Percentiles rank a stretch among this genome's conserved stretches.
Evolutionary conservation across 2,888 invertebrate genomes (phyloP).

Genomic region (Apodemia duryi): DNA sequence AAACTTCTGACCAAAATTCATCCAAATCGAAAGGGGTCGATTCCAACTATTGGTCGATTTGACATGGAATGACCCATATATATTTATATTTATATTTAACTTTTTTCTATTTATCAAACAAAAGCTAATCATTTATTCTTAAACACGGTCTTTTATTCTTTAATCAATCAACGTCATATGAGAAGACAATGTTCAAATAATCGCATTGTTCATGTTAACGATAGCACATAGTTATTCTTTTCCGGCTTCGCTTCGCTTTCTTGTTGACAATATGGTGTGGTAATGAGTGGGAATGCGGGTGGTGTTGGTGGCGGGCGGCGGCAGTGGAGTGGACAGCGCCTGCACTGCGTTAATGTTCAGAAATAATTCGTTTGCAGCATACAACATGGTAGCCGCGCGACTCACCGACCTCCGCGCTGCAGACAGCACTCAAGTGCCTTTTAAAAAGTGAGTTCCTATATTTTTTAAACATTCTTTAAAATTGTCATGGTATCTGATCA

Average conservation of each 20-base stretch:
- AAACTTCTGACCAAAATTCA: no score
- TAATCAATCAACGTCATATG: no score
- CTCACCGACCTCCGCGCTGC: slow-evolving; percentile 96
- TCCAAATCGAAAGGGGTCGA: no score
- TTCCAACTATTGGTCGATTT: no score
- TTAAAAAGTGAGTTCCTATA: slow-evolving; percentile 92
- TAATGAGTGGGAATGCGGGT: slow-evolving; percentile 40
- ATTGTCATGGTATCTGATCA: slow-evolving; percentile 16
- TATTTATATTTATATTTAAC: no score
- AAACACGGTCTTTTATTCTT: no score
- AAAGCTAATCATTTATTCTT: no score
- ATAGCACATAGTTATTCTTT: neutral
- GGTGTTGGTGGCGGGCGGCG: slow-evolving; percentile 40
- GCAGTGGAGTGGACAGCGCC: slow-evolving; percentile 33
- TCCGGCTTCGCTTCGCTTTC: slow-evolving; percentile 44
- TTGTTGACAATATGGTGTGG: slow-evolving; percentile 77
- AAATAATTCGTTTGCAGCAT: slow-evolving; percentile 92
- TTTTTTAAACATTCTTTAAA: slow-evolving; percentile 12
- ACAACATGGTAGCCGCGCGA: slow-evolving; percentile 98
- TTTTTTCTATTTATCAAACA: no score
- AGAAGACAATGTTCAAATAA: neutral
- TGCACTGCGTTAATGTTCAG: slow-evolving; percentile 76
- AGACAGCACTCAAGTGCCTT: slow-evolving; percentile 97
- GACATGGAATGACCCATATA: no score
- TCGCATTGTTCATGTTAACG: neutral